Evolutionary conservation across 2,113 vertebrate species (phyloP), one percentile per base, ranked within the genome.

Genomic region (Melanerpes aurifrons): DNA sequence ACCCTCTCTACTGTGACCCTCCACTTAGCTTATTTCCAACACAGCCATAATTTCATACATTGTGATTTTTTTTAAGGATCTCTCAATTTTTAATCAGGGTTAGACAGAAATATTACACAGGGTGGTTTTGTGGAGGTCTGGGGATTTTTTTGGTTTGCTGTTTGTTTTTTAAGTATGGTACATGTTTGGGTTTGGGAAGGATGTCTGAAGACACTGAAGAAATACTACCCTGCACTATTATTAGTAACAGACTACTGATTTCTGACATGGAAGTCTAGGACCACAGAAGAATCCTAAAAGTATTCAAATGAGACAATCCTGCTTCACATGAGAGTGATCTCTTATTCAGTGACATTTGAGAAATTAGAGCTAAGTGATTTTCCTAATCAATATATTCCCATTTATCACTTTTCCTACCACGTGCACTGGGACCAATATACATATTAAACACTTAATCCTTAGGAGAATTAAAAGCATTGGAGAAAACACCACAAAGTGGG

Each of bases 311-410:
- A 89, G 66, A 50, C 45, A 68, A 61, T 15, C 32, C 68, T 48
- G 37, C 29, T 82, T 89, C 78, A 71, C 45, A 19, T n/a, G 24
- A 88, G 10, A 76, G 58, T 29, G 37, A 87, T 94, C 54, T 83
- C 79, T 93, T 85, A 87, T 78, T 91, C 87, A 78, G 67, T 82
- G 85, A 86, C 79, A 89, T 94, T 87, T 80, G 69, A 43, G 22
- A 93, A 89, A 94, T 87, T 62, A 90, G 70, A 88, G 12, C 45
- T 40, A 61, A 57, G 53, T 62, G 57, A 77, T 80, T 82, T 91
- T 80, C 53, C 79, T 80, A 75, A 79, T 92, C 95, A 91, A 88
- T 86, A 57, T 70, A 81, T 68, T 86, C 26, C 54, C 63, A 86
- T 83, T 86, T 77, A 86, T 68, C 66, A 77, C 29, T 87, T 82